Conservation (phyloP, 2,888 invertebrate species). For the Diaprepes abbreviatus region DNA sequence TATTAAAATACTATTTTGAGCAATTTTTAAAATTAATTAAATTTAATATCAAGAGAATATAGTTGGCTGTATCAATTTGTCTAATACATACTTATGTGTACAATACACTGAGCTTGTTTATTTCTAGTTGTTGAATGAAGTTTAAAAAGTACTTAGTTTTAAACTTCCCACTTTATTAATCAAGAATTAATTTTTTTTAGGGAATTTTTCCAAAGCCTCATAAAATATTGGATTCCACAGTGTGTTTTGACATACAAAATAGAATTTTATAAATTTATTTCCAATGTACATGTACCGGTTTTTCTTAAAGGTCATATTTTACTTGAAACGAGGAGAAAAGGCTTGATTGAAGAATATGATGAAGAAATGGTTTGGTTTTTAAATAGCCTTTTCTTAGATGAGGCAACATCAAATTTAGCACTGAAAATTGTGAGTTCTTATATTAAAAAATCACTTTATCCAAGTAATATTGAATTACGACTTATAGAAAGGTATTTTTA, state of each 20-base stretch:
- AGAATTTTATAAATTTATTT: constrained; percentile 53
- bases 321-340: constrained; percentile 52
- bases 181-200: constrained; percentile 56
- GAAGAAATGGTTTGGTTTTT: constrained; percentile 31
- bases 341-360: constrained; percentile 33
- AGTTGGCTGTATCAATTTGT: too few relatives aligned
- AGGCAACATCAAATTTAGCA: constrained; percentile 47
- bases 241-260: constrained; percentile 51
- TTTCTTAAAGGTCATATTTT: constrained; percentile 52
- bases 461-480: constrained; percentile 45
- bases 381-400: constrained; percentile 40
- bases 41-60: too few relatives aligned
- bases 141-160: too few relatives aligned
- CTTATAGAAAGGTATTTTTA: constrained; percentile 49
- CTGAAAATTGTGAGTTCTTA: constrained; percentile 53
- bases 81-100: too few relatives aligned
- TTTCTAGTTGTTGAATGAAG: too few relatives aligned
- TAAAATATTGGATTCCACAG: constrained; percentile 58
- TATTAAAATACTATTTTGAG: too few relatives aligned
- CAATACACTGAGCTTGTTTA: too few relatives aligned
- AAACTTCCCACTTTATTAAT: too few relatives aligned
- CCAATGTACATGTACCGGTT: constrained; percentile 40
- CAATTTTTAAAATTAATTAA: too few relatives aligned
- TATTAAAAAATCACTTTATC: constrained; percentile 50
- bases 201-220: constrained; percentile 57